phyloP scores from a whole-genome alignment of 2,888 invertebrate genomes.

The Patella depressa region DNA sequence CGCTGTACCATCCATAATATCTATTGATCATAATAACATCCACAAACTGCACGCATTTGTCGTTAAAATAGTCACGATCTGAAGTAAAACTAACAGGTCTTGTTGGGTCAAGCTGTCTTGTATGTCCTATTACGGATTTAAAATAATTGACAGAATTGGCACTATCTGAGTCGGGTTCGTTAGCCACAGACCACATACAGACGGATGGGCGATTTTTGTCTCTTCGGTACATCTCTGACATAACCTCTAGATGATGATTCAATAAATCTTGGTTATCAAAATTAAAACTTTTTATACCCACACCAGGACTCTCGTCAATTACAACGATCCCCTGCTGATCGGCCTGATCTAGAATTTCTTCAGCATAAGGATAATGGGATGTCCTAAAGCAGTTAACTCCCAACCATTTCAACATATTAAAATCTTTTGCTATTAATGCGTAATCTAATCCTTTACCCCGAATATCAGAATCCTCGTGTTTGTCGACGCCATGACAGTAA shows the following conservation, averaged over 20 bases:
- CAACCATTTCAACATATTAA: slow-evolving; percentile 94
- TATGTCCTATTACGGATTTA: slow-evolving; percentile 81
- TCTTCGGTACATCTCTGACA: slow-evolving; percentile 87
- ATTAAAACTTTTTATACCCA: slow-evolving; percentile 78
- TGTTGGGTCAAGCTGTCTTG: slow-evolving; percentile 82
- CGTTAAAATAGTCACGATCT: slow-evolving; percentile 44
- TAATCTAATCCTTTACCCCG: slow-evolving; percentile 94
- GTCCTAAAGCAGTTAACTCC: slow-evolving; percentile 95
- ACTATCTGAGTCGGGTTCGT: slow-evolving; percentile 85
- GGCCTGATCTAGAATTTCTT: slow-evolving; percentile 94
- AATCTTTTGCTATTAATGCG: slow-evolving; percentile 89
- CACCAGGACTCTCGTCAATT: slow-evolving; percentile 94
- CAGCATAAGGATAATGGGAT: slow-evolving; percentile 97
- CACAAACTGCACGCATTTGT: slow-evolving; percentile 40
- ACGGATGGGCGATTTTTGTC: slow-evolving; percentile 97
- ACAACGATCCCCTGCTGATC: slow-evolving; percentile 94
- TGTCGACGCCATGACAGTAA: slow-evolving; percentile 93
- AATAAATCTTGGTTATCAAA: slow-evolving; percentile 74
- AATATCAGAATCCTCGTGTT: slow-evolving; percentile 94
- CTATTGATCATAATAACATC: slow-evolving; percentile 80
- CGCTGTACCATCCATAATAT: slow-evolving; percentile 93
- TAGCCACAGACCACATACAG: slow-evolving; percentile 96
- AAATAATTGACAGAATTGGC: slow-evolving; percentile 85
- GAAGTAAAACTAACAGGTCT: slow-evolving; percentile 82
- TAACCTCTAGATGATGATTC: slow-evolving; percentile 85